Conservation (phyloP, 2,888 invertebrate genomes). For the Argyra leucocephala region DNA sequence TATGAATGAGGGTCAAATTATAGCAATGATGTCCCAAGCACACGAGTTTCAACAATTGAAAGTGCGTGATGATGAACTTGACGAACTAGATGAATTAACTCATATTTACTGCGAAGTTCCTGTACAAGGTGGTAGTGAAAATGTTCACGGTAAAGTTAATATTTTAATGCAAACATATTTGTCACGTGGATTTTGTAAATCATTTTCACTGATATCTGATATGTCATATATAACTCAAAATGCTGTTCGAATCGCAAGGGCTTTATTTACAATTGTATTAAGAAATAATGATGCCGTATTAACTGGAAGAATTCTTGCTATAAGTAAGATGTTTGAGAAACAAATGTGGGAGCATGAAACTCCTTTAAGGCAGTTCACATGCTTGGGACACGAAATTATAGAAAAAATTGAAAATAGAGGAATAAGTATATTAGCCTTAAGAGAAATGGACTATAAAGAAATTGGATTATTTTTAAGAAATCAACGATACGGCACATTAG, state of each 20-base stretch:
- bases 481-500: constrained; percentile 56
- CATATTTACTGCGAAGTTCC: constrained; percentile 65
- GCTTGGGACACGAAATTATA: constrained; percentile 66
- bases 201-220: constrained; percentile 41
- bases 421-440: constrained; percentile 64
- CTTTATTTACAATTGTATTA: constrained; percentile 87
- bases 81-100: constrained; percentile 73
- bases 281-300: constrained; percentile 83
- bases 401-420: constrained; percentile 71
- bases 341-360: constrained; percentile 82
- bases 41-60: constrained; percentile 94
- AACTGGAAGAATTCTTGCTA: constrained; percentile 70
- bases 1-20: constrained; percentile 77
- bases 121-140: constrained; percentile 75
- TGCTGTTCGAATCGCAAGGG: constrained; percentile 79
- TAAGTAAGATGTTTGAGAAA: constrained; percentile 89
- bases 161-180: constrained; percentile 85
- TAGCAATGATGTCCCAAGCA: constrained; percentile 84
- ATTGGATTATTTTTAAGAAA: constrained; percentile 72
- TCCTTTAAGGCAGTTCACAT: constrained; percentile 76
- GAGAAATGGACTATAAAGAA: constrained; percentile 81
- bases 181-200: constrained; percentile 66
- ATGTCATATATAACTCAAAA: constrained; percentile 56
- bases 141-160: constrained; percentile 85
- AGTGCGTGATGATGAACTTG: constrained; percentile 88